Conservation (phyloP, 2,797 vertebrate genomes). For the Nannoperca australis region DNA sequence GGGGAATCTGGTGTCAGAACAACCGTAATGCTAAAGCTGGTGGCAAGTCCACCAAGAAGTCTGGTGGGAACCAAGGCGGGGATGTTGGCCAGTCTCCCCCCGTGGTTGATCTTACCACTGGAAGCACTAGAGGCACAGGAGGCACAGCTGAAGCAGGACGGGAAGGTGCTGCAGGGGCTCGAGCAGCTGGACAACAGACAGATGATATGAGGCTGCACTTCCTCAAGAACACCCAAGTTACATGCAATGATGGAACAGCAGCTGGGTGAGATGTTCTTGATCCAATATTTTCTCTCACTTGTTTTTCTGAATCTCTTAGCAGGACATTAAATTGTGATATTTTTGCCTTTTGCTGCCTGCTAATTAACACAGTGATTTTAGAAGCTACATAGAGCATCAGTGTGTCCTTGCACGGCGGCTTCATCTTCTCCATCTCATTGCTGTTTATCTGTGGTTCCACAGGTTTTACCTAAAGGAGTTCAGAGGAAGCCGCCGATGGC, state of each 20-base stretch:
- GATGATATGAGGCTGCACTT: slow-evolving; percentile 88
- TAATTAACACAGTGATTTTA: slow-evolving; percentile 2
- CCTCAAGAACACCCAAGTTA: slow-evolving; percentile 81
- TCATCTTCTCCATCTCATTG: slow-evolving; percentile 42
- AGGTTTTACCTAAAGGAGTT: slow-evolving; percentile 88
- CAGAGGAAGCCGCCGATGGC: slow-evolving; percentile 87
- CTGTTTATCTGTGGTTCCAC: slow-evolving; percentile 70
- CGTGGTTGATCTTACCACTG: slow-evolving; percentile 53
- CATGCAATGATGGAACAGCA: slow-evolving; percentile 85
- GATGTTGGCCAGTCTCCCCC: slow-evolving; percentile 58
- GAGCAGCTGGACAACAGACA: slow-evolving; percentile 62
- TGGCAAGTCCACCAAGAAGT: slow-evolving; percentile 76
- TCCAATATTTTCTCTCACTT: background rate
- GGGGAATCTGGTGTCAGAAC: slow-evolving; percentile 78
- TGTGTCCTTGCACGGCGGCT: slow-evolving; percentile 42
- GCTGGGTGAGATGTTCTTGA: slow-evolving; percentile 78
- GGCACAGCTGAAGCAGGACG: slow-evolving; percentile 54
- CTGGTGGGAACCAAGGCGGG: slow-evolving; percentile 63
- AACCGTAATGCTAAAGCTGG: slow-evolving; percentile 74
- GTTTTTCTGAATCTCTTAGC: background rate
- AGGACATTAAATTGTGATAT: background rate
- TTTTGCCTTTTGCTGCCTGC: background rate
- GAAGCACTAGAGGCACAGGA: slow-evolving; percentile 24
- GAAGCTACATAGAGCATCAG: background rate
- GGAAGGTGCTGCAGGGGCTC: slow-evolving; percentile 52